Base-by-base conservation (phyloP, 35 echinoderm and acorn worm species). In the Heliocidaris tuberculata region DNA sequence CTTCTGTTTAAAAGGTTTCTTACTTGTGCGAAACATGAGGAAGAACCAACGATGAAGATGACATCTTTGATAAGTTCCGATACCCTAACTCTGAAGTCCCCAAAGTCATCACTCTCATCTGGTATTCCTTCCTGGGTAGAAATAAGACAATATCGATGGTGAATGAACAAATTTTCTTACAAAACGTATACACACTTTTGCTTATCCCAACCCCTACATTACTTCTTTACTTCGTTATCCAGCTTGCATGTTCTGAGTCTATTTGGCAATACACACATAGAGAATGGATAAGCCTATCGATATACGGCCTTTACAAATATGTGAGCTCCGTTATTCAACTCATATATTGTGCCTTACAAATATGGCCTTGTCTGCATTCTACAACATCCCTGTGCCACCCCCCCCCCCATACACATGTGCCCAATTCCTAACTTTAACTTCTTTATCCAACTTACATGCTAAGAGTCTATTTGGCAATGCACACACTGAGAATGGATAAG, bases 11-110 rank as follows among this genome's bases (percentile, higher is more conserved):
- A 56, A 56, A 56, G 52, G 52, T 21, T 89, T 54, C 86, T 95
- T 92, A 99, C 98, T 94, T 99, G 97, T 89, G 94, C 94, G 96
- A 99, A 99, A 92, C 98, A 97, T 94, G 98, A 96, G 3, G 98
- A 95, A 86, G 98, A 99, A 13, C 98, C 98, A 10, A 99, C 96
- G 0, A 99, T 56, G 95, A 97, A 99, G 86, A 99, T 96, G 31
- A 99, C 95, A 99, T 97, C 97, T 90, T 99, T 99, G 49, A 97
- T 96, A 7, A 99, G 95, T 49, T 99, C 98, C 32, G 98, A 95
- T 6, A 99, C 98, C 92, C 97, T 94, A 0, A 97, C 60, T 88
- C 98, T 95, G 93, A 99, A 99, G 48, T 99, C 98, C 88, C 98
- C 98, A 99, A 97, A 99, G 90, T 99, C 98, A 50, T 99, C 98